These are phyloP conservation scores for Notamacropus eugenii DNA, from an alignment of 2,797 vertebrate species.

Conservation along the genomic window DNA sequence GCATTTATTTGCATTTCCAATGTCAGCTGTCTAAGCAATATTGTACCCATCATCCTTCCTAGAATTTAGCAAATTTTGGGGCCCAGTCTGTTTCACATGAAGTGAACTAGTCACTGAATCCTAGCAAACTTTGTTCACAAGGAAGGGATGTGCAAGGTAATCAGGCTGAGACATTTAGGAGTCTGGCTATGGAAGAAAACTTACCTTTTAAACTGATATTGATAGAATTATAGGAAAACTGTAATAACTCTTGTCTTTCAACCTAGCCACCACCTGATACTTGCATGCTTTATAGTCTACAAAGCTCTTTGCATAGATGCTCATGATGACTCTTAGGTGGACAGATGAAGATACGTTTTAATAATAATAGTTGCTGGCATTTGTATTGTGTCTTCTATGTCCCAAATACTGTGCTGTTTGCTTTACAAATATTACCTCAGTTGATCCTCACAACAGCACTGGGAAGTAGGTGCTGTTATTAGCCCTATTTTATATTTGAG, in stretches of 20 bases:
- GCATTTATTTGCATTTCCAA: not conserved
- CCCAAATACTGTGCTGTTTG: not conserved
- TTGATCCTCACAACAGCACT: not conserved
- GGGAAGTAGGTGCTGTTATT: not conserved
- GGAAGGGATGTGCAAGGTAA: not conserved
- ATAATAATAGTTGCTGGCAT: not conserved
- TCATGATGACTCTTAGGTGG: not conserved
- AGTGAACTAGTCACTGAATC: not conserved
- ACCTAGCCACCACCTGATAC: not conserved
- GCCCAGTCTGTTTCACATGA: not conserved
- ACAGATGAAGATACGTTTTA: not conserved
- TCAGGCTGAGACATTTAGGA: not conserved
- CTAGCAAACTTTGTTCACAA: not conserved
- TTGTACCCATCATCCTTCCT: not conserved
- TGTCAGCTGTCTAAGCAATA: conserved; percentile 3
- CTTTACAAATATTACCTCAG: not conserved
- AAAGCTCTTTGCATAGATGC: not conserved
- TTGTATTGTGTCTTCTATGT: not conserved
- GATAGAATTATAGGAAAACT: not conserved
- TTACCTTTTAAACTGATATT: not conserved
- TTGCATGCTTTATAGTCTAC: not conserved
- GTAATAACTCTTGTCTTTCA: not conserved
- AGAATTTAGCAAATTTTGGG: not conserved
- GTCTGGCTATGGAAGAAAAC: not conserved
- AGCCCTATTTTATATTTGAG: not conserved